Percentiles rank a stretch among this genome's conserved stretches.
These are phyloP conservation scores for Eupeodes corollae DNA, from an alignment of 1,140 invertebrate genomes.

Conservation along the genomic window DNA sequence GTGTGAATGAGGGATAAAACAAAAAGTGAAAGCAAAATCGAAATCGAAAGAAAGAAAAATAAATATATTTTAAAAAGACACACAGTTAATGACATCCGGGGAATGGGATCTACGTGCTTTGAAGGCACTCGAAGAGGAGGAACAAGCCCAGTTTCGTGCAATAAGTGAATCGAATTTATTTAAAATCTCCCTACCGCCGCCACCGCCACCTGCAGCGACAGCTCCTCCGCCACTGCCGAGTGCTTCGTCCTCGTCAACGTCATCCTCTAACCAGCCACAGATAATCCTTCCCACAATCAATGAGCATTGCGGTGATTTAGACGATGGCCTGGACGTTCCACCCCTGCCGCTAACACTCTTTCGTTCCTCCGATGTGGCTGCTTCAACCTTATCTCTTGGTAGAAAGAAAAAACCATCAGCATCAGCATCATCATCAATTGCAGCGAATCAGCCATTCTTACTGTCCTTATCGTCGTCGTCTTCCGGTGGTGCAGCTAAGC, in stretches of 20 bases:
- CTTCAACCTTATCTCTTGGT: not conserved
- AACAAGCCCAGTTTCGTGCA: constrained; percentile 28
- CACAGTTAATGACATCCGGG: constrained; percentile 25
- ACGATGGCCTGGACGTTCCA: not conserved
- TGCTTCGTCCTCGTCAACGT: not conserved
- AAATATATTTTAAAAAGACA: not conserved
- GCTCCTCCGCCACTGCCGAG: constrained; percentile 6
- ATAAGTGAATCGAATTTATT: constrained; percentile 28
- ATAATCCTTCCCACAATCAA: not conserved
- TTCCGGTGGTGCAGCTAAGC: constrained; percentile 4
- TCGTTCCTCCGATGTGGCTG: not conserved
- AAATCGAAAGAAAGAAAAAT: too few relatives aligned
- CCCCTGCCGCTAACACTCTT: not conserved
- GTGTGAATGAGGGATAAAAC: too few relatives aligned
- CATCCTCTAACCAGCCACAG: not conserved
- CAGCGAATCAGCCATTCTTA: not conserved
- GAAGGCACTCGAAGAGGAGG: constrained; percentile 34
- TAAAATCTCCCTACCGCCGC: constrained; percentile 18
- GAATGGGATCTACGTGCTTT: constrained; percentile 35
- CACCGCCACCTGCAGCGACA: not conserved
- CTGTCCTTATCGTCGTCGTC: not conserved
- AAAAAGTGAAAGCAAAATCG: too few relatives aligned
- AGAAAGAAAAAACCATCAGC: not conserved
- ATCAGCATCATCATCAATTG: constrained; percentile 2
- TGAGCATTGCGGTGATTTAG: not conserved